These are phyloP conservation scores for Rhyacichthys aspro DNA, from an alignment of 2,797 vertebrate genomes.

Conservation along the genomic window DNA sequence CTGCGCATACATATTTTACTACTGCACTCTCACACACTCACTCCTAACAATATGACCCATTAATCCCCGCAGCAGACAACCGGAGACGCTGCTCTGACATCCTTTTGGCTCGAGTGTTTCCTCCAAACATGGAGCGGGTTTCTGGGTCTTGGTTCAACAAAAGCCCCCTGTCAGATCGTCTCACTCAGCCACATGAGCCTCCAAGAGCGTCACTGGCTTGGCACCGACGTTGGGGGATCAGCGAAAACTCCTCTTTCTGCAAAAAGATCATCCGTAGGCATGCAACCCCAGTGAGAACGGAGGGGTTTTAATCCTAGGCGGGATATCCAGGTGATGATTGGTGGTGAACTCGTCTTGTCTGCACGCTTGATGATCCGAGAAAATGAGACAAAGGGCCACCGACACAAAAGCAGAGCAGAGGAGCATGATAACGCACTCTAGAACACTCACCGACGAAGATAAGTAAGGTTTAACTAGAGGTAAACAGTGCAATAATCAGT, in stretches of 20 bases:
- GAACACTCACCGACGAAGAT: conserved; percentile 61
- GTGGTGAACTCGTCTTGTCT: conserved; percentile 38
- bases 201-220: conserved; percentile 68
- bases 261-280: conserved; percentile 74
- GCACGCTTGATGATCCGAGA: conserved; percentile 42
- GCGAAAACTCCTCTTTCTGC: conserved; percentile 77
- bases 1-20: conserved; percentile 57
- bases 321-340: conserved; percentile 64
- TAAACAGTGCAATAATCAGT: conserved; percentile 71
- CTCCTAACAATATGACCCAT: conserved; percentile 72
- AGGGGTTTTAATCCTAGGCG: conserved; percentile 74
- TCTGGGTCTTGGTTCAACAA: conserved; percentile 78
- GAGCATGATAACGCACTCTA: conserved; percentile 45
- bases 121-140: conserved; percentile 68
- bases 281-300: conserved; percentile 62
- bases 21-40: conserved; percentile 22
- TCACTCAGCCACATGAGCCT: conserved; percentile 67
- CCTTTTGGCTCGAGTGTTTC: conserved; percentile 72
- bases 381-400: conserved; percentile 53
- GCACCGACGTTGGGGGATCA: conserved; percentile 71
- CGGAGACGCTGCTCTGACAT: conserved; percentile 76
- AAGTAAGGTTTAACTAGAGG: conserved; percentile 70
- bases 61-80: conserved; percentile 77
- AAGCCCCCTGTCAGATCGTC: conserved; percentile 76
- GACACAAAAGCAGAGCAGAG: conserved; percentile 36